A percentile compares a stretch with the other conserved stretches of the same genome.
These are phyloP conservation scores for Boleophthalmus pectinirostris DNA, from an alignment of 2,113 vertebrate genomes.

Conservation along the genomic window DNA sequence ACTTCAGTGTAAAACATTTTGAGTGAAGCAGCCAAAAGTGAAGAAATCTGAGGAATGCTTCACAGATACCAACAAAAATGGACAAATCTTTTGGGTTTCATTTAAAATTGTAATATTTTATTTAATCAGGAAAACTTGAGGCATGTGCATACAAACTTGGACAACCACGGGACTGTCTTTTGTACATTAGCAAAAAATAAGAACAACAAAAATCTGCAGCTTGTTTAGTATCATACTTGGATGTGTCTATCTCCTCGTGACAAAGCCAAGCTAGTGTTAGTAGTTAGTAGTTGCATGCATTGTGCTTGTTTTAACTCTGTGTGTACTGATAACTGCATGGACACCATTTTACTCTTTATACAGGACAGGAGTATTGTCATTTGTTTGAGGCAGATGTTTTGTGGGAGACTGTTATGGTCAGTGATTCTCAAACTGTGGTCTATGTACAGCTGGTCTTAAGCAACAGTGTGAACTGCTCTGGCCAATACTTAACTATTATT, in stretches of 20 bases:
- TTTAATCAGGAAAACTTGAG: background rate
- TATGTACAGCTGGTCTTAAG: background rate
- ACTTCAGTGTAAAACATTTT: slow-evolving; percentile 33
- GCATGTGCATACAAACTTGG: slow-evolving; percentile 6
- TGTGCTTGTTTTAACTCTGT: slow-evolving; percentile 24
- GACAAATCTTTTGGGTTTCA: background rate
- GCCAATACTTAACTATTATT: background rate
- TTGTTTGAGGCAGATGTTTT: background rate
- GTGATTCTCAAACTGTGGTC: slow-evolving; percentile 2
- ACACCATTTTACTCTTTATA: slow-evolving; percentile 17
- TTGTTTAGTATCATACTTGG: background rate
- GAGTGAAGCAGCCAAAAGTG: slow-evolving; percentile 24
- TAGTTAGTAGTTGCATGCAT: slow-evolving; percentile 54
- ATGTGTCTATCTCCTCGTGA: slow-evolving; percentile 35
- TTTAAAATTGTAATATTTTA: slow-evolving; percentile 10
- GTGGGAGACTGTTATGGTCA: background rate
- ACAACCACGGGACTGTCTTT: background rate
- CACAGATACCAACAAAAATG: slow-evolving; percentile 33
- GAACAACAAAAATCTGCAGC: background rate
- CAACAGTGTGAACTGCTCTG: background rate
- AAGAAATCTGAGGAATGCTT: slow-evolving; percentile 44
- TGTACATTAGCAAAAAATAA: slow-evolving; percentile 7
- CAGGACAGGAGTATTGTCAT: background rate
- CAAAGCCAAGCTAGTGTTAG: slow-evolving; percentile 13
- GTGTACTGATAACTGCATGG: slow-evolving; percentile 19